A percentile compares a stretch with the other conserved stretches of the same genome.
These are phyloP conservation scores for Trisateles emortualis DNA, from an alignment of 2,888 invertebrate species.

Conservation along the genomic window DNA sequence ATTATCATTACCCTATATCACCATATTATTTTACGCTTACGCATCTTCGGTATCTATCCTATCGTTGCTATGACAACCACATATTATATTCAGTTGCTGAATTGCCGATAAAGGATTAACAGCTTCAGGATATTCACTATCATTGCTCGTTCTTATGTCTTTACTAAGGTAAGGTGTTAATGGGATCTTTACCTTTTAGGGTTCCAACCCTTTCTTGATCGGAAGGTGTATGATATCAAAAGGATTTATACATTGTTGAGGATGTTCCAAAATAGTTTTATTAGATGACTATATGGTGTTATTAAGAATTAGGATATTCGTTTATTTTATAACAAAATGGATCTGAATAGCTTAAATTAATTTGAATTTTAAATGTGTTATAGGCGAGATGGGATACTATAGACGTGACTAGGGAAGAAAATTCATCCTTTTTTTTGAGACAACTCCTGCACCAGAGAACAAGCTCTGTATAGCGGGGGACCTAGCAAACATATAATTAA, in stretches of 20 bases:
- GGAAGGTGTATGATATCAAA: conserved; percentile 4
- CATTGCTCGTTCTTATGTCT: conserved; percentile 2
- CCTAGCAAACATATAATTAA: too few relatives aligned
- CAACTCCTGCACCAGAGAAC: too few relatives aligned
- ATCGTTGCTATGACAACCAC: conserved; percentile 6
- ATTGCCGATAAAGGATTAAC: conserved; percentile 13
- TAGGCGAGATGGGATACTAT: too few relatives aligned
- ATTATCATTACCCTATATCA: conserved; percentile 7
- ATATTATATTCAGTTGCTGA: conserved; percentile 8
- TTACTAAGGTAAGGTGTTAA: conserved; percentile 3
- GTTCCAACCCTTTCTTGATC: conserved; percentile 6
- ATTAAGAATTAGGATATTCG: too few relatives aligned
- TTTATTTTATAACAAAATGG: too few relatives aligned
- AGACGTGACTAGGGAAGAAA: too few relatives aligned
- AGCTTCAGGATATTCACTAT: conserved; percentile 2
- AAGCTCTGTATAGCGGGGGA: too few relatives aligned
- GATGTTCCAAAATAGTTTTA: not conserved
- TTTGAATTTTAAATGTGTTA: too few relatives aligned
- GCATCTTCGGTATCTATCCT: not conserved
- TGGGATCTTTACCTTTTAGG: conserved; percentile 3
- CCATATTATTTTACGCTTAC: conserved; percentile 10
- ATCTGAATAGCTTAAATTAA: too few relatives aligned
- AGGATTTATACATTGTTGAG: conserved; percentile 1
- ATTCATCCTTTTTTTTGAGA: too few relatives aligned
- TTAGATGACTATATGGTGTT: not conserved